Base-by-base conservation (phyloP, 2,113 vertebrate species). In the Hyaena hyaena region DNA sequence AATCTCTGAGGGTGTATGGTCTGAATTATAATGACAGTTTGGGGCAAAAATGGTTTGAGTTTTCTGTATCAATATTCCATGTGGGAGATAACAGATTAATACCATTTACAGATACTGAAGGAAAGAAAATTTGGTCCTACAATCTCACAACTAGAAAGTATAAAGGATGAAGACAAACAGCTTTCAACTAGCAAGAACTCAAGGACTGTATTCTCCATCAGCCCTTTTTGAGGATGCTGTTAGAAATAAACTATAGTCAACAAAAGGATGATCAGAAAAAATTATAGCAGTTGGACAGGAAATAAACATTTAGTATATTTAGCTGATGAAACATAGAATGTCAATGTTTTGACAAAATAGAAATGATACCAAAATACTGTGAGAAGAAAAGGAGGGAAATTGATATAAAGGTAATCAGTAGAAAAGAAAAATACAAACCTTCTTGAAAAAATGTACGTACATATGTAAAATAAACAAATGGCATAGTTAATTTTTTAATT, bases 301-400 rank as follows among this genome's bases (percentile, higher is more conserved):
- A 77, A 23, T 9, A 55, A 85, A 85, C 21, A 77, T 43, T 82
- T 71, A n/a, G 81, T 53, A 74, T 26, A 73, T 39, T n/a, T 45
- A n/a, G 66, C 0, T 26, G 26, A 19, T 17, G 92, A 7, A 88
- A 63, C 65, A 80, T 39, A 92, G n/a, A 84, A 58, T 65, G 14
- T 24, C 88, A 89, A 33, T 43, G 26, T 53, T 96, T 88, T 91
- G 28, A 85, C 11, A 82, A 88, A 73, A 79, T 66, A 90, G 53
- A 83, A 93, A 77, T 15, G 3, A 63, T 71, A 88, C 28, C 66
- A 68, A 96, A 58, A n/a, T 65, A 61, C n/a, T 68, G 31, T 86
- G 61, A 90, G 69, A 82, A 31, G 11, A 71, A 61, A 92, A 55
- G 61, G 15, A 48, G 39, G 3, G 61, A 77, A 77, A 91, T 84